phyloP scores from a whole-genome alignment of 2,888 invertebrate species.

The Andrena dorsata region DNA sequence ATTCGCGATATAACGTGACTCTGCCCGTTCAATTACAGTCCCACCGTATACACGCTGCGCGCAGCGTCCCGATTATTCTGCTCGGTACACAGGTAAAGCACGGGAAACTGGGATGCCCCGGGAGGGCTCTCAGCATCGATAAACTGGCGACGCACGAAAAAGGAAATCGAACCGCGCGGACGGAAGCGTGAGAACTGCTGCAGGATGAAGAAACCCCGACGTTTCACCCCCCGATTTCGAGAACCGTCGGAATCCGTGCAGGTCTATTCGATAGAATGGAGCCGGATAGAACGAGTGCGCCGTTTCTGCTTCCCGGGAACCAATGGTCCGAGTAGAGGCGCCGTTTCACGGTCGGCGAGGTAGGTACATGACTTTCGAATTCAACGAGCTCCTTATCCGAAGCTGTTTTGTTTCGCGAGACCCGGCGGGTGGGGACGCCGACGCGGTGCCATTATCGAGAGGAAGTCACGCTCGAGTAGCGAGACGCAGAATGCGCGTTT shows the following conservation, averaged over 20 bases:
- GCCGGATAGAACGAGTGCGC: constrained; percentile 10
- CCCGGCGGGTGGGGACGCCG: not conserved
- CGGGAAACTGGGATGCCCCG: not conserved
- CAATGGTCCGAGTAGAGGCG: constrained; percentile 17
- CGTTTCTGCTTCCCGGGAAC: constrained; percentile 2
- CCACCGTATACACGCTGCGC: not conserved
- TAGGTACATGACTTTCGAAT: constrained; percentile 16
- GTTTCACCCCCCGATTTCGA: not conserved
- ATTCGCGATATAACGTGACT: not conserved
- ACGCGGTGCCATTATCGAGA: not conserved
- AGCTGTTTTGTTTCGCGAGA: not conserved
- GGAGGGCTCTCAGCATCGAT: not conserved
- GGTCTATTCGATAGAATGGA: not conserved
- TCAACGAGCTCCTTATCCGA: constrained; percentile 1
- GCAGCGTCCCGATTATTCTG: not conserved
- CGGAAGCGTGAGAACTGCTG: not conserved
- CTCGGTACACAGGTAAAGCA: not conserved
- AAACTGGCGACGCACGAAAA: not conserved
- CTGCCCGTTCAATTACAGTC: not conserved
- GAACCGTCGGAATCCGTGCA: constrained; percentile 6
- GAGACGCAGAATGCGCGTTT: not conserved
- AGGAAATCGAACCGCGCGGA: constrained; percentile 1
- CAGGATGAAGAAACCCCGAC: constrained; percentile 2
- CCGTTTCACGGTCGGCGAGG: not conserved
- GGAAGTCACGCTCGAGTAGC: not conserved